These are phyloP conservation scores for Hyaena hyaena DNA, from an alignment of 2,113 vertebrate species.

Conservation along the genomic window DNA sequence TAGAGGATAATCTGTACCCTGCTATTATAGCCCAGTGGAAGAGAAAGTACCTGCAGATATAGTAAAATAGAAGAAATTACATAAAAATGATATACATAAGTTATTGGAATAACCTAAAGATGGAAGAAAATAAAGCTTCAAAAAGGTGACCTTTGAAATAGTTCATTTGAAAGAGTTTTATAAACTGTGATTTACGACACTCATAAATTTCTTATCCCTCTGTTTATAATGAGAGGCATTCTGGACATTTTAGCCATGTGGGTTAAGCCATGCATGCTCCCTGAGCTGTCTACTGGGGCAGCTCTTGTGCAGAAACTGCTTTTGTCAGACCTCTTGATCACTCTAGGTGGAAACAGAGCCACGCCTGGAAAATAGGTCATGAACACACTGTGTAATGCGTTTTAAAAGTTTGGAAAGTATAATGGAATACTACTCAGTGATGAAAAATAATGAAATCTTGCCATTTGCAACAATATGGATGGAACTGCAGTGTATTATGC, in stretches of 20 bases:
- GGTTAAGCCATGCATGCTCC: neutral
- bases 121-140: neutral
- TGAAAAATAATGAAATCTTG: too few species aligned
- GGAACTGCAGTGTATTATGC: too few species aligned
- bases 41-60: neutral
- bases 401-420: neutral
- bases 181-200: neutral
- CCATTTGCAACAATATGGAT: too few species aligned
- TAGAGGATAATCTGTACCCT: neutral
- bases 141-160: neutral
- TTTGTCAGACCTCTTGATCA: neutral
- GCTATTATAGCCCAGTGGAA: neutral
- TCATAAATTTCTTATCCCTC: neutral
- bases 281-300: rapidly evolving
- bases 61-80: neutral
- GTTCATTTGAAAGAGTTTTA: neutral
- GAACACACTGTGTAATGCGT: neutral
- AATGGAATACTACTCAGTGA: too few species aligned
- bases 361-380: neutral
- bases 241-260: neutral
- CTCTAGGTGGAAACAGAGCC: neutral
- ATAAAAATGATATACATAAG: neutral
- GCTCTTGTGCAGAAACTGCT: neutral
- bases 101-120: neutral
- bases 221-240: neutral